Evolutionary conservation across 2,888 invertebrate species (phyloP).

Genomic region (Sthenelais limicola): DNA sequence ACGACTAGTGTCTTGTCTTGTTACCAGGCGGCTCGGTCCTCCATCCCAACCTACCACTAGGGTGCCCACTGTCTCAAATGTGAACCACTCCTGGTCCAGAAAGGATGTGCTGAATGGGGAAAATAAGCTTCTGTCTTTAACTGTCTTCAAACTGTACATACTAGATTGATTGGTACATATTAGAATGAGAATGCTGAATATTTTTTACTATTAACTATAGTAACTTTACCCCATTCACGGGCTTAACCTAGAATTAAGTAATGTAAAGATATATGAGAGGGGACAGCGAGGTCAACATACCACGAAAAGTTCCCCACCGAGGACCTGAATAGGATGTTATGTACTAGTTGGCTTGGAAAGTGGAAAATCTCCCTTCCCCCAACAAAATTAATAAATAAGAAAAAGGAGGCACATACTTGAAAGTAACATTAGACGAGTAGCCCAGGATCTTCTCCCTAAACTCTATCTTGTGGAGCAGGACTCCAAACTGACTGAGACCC

Average conservation of each 20-base stretch:
- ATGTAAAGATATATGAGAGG: too few species aligned
- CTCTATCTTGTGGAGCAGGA: conserved; percentile 67
- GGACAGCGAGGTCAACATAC: too few species aligned
- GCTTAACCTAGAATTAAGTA: too few species aligned
- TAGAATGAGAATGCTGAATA: too few species aligned
- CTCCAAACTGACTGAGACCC: conserved; percentile 66
- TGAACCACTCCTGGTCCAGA: conserved; percentile 71
- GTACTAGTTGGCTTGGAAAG: too few species aligned
- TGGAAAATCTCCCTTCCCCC: too few species aligned
- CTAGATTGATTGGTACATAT: too few species aligned
- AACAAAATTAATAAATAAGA: too few species aligned
- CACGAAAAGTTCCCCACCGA: too few species aligned
- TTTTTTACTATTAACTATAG: too few species aligned
- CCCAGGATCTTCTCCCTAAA: conserved; percentile 64
- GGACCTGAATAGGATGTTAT: too few species aligned
- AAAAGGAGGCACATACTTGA: conserved; percentile 55
- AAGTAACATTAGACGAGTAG: conserved; percentile 53
- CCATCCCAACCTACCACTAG: conserved; percentile 68
- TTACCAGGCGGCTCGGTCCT: conserved; percentile 57
- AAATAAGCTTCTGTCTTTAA: neutral
- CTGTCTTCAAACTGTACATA: neutral
- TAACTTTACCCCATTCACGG: too few species aligned
- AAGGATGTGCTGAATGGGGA: conserved; percentile 61
- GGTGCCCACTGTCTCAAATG: conserved; percentile 68
- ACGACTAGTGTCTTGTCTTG: conserved; percentile 38